Evolutionary conservation across 1,140 invertebrate genomes (phyloP).

Genomic region (Drosophila fuyamai): DNA sequence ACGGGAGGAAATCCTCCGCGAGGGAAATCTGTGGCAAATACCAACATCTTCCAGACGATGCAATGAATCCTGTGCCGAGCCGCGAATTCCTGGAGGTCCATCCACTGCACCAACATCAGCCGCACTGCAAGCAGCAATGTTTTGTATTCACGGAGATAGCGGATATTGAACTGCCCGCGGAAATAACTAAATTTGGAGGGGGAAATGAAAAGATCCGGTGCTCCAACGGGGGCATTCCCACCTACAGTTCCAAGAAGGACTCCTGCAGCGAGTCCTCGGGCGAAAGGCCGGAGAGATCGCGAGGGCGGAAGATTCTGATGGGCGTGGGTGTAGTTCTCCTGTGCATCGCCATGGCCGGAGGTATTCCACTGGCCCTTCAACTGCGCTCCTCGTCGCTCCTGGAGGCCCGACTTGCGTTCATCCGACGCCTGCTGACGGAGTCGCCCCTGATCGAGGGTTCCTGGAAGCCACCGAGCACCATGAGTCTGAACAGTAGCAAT

Average conservation of each 20-base stretch:
- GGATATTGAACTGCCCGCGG: constrained; percentile 81
- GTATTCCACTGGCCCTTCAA: constrained; percentile 86
- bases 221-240: constrained; percentile 73
- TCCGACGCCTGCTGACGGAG: constrained; percentile 86
- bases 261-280: constrained; percentile 70
- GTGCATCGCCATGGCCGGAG: constrained; percentile 83
- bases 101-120: constrained; percentile 79
- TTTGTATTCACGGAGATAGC: constrained; percentile 84
- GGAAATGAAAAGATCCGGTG: constrained; percentile 73
- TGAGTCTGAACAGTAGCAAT: constrained; percentile 65
- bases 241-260: constrained; percentile 71
- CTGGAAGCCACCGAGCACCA: constrained; percentile 72
- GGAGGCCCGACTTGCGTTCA: constrained; percentile 87
- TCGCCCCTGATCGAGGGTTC: constrained; percentile 87
- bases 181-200: constrained; percentile 80
- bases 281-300: constrained; percentile 59
- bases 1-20: too few species aligned
- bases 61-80: constrained; percentile 82
- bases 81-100: constrained; percentile 82
- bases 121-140: constrained; percentile 84
- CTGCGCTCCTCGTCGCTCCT: constrained; percentile 86
- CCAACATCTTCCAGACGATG: constrained; percentile 16
- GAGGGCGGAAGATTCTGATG: constrained; percentile 69
- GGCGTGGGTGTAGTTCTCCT: constrained; percentile 68
- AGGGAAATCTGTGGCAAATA: not conserved